phyloP scores from a whole-genome alignment of 2,797 vertebrate genomes.

The Myiotriccus ornatus region DNA sequence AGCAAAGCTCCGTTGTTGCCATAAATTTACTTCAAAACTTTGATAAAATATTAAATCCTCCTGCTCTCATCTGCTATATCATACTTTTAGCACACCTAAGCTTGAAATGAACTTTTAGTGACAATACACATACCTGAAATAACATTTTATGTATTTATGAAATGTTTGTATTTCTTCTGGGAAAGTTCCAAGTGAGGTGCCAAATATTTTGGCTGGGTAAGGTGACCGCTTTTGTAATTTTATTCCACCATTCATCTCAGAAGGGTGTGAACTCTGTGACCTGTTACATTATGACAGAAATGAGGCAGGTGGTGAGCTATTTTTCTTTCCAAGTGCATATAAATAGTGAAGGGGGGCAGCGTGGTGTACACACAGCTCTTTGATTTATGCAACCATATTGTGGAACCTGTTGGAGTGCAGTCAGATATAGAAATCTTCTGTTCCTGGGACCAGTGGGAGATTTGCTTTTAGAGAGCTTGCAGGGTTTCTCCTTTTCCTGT shows the following conservation, averaged over 20 bases:
- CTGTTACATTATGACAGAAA: neutral
- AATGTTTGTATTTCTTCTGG: neutral
- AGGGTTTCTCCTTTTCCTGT: neutral
- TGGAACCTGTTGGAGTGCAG: conserved; percentile 21
- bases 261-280: neutral
- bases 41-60: neutral
- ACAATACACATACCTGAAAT: neutral
- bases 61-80: neutral
- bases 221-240: neutral
- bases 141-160: neutral
- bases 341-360: conserved; percentile 58
- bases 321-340: conserved; percentile 47
- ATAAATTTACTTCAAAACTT: neutral
- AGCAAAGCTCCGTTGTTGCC: neutral
- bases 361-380: conserved; percentile 10
- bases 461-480: neutral
- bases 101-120: neutral
- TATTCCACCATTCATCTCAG: conserved; percentile 4
- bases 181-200: neutral
- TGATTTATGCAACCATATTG: conserved; percentile 56
- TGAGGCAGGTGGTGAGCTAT: conserved; percentile 16
- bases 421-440: conserved; percentile 40
- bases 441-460: conserved; percentile 12
- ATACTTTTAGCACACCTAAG: neutral
- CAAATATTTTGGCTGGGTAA: neutral